Evolutionary conservation across 1,140 invertebrate species (phyloP), one percentile per base, ranked within the genome.

Genomic region (Aleiodes sp.): DNA sequence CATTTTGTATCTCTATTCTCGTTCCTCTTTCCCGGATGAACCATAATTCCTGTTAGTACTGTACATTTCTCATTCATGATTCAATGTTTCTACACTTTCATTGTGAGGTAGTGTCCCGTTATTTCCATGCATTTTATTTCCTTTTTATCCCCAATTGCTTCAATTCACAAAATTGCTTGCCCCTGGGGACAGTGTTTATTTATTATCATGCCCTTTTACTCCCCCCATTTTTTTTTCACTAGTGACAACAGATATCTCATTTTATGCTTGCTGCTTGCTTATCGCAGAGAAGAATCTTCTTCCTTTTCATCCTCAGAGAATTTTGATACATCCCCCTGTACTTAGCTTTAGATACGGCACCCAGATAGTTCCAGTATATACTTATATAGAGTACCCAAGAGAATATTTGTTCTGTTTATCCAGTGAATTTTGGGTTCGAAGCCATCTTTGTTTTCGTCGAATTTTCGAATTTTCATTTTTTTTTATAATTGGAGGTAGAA

Each of bases 1-100:
- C n/a, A n/a, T n/a, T n/a, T n/a, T n/a, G n/a, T n/a, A n/a, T n/a
- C n/a, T n/a, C n/a, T n/a, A n/a, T n/a, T n/a, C n/a, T n/a, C n/a
- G n/a, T n/a, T n/a, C n/a, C n/a, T n/a, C n/a, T n/a, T n/a, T n/a
- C n/a, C n/a, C n/a, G n/a, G n/a, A n/a, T n/a, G n/a, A n/a, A n/a
- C n/a, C n/a, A n/a, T n/a, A n/a, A n/a, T n/a, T n/a, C n/a, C n/a
- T n/a, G n/a, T n/a, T n/a, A n/a, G n/a, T n/a, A n/a, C n/a, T 16
- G 16, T 52, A 16, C 19, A 52, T 52, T 52, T 52, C 46, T 52
- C 46, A 52, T 52, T 21, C n/a, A 24, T n/a, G 39, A 41, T 41
- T 41, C n/a, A n/a, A 19, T 24, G 21, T 52, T 21, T 21, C 26
- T 21, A 6, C 16, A 24, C 21, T 26, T 9, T 52, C 21, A 24